Base-by-base conservation (phyloP, 2,888 invertebrate genomes). In the Lycia hirtaria region DNA sequence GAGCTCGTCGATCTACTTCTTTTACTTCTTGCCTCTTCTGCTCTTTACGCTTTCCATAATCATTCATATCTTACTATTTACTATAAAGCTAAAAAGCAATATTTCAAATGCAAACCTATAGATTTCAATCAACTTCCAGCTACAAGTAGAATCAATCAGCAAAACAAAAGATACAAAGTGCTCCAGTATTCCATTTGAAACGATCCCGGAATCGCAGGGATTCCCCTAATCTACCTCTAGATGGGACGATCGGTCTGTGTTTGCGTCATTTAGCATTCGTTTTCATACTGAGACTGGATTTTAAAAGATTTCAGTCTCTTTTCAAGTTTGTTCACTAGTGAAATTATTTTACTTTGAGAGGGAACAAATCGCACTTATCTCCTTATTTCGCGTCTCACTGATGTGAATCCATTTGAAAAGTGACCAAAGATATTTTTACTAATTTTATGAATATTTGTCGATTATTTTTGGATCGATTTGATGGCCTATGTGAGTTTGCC, bases 151-250 rank as follows among this genome's bases (percentile, higher is more conserved):
- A 61, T 57, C 53, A 57, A 63, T 65, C 65, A 55, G 57, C 24
- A 50, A 56, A 60, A 59, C 55, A 61, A 53, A 54, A 52, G 54
- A 45, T 45, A 45, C 40, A 33, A 17, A n/a, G 45, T 68, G 52
- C 48, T 56, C 47, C 65, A 59, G 58, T 56, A 50, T 65, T 62
- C 52, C 57, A 62, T 67, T 64, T 52, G 35, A 50, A 55, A 43
- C 44, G 55, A 54, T 56, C 48, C 22, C 52, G 49, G 63, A 65
- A 59, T 63, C 60, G 58, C 48, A 45, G 26, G 61, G 65, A 65
- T 65, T 65, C 50, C 50, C 55, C 49, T 65, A 61, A 63, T 65
- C 63, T 65, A 35, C 50, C 55, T 51, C 47, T 48, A 45, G 60
- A 65, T 56, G 54, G 53, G 49, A 35, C 56, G 35, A 62, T 64